Conservation (phyloP, 2,888 invertebrate genomes). For the Drosophila macrospina region DNA sequence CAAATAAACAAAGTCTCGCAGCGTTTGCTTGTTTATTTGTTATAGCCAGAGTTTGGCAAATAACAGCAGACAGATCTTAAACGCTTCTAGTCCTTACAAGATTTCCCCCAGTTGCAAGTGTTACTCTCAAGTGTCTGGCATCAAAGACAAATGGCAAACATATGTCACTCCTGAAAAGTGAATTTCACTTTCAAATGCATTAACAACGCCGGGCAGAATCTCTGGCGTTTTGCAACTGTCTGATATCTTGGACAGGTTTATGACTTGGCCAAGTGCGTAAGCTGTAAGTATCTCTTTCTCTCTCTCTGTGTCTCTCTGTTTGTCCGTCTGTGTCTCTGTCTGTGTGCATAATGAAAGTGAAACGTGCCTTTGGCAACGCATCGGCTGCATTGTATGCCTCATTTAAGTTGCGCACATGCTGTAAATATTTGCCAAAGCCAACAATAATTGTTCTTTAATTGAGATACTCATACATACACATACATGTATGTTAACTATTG, state of each 20-base stretch:
- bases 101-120: slow-evolving; percentile 4
- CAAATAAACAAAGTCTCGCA: slow-evolving; percentile 24
- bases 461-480: slow-evolving; percentile 12
- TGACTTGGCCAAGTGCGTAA: slow-evolving; percentile 57
- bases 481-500: background rate
- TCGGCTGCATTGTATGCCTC: slow-evolving; percentile 46
- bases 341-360: slow-evolving; percentile 50
- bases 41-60: slow-evolving; percentile 45
- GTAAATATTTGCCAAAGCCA: slow-evolving; percentile 60
- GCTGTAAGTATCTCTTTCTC: background rate
- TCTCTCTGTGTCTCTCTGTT: background rate
- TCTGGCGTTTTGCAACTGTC: slow-evolving; percentile 8
- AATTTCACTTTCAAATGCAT: slow-evolving; percentile 64
- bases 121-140: slow-evolving; percentile 12
- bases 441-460: slow-evolving; percentile 66
- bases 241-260: slow-evolving; percentile 58
- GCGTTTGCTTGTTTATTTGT: slow-evolving; percentile 39
- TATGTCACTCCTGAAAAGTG: slow-evolving; percentile 42
- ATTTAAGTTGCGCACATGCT: slow-evolving; percentile 62
- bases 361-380: slow-evolving; percentile 48
- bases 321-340: background rate
- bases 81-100: slow-evolving; percentile 5
- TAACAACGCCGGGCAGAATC: slow-evolving; percentile 38
- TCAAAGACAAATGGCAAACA: slow-evolving; percentile 55
- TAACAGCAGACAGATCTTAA: slow-evolving; percentile 41